Evolutionary conservation across 2,888 invertebrate species (phyloP).

Genomic region (Cerceris ruficornis): DNA sequence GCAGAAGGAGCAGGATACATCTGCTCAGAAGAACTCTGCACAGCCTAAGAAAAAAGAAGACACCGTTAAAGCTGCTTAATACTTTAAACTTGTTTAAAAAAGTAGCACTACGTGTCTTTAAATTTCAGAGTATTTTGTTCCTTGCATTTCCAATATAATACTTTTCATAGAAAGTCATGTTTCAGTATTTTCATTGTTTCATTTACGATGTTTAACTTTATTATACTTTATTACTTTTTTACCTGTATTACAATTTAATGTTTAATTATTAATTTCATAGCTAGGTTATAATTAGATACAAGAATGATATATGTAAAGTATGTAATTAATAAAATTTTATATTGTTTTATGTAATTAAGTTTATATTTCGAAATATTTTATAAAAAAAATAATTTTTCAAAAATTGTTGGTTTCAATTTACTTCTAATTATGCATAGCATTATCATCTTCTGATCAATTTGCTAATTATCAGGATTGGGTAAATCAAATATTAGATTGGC

Average conservation of each 20-base stretch:
- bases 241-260: too few species aligned
- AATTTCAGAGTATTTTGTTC: constrained; percentile 9
- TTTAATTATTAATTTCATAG: too few species aligned
- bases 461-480: too few species aligned
- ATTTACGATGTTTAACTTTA: too few species aligned
- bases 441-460: too few species aligned
- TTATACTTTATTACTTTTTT: too few species aligned
- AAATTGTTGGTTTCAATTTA: too few species aligned
- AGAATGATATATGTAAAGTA: neutral
- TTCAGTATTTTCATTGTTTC: too few species aligned
- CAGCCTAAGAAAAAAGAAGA: constrained; percentile 52
- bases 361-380: neutral
- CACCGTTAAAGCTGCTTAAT: constrained; percentile 65
- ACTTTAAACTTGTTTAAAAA: neutral
- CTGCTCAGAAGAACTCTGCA: constrained; percentile 29
- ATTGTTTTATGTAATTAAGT: neutral
- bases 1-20: constrained; percentile 27
- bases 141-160: neutral
- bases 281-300: neutral
- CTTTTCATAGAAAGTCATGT: too few species aligned
- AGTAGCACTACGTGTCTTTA: neutral
- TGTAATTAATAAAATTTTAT: neutral
- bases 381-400: neutral
- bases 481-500: too few species aligned
- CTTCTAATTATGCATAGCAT: too few species aligned